phyloP scores from a whole-genome alignment of 1,140 invertebrate genomes.

The Cydia amplana region DNA sequence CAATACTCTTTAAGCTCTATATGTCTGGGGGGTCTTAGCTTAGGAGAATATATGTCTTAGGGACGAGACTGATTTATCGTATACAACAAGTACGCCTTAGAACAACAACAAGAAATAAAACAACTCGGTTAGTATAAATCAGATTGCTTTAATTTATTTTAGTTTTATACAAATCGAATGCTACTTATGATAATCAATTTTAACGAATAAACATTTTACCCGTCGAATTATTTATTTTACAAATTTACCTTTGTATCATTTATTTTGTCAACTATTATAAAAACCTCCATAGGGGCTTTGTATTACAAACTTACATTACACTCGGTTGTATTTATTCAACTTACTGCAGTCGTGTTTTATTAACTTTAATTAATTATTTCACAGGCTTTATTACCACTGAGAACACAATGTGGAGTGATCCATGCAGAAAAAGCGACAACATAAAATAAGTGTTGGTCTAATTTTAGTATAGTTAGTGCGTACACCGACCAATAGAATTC shows the following conservation, averaged over 20 bases:
- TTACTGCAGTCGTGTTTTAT: slow-evolving; percentile 73
- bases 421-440: slow-evolving; percentile 8
- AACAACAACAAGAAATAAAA: slow-evolving; percentile 53
- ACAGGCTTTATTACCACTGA: slow-evolving; percentile 64
- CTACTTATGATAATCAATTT: slow-evolving; percentile 77
- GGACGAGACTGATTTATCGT: too few species aligned
- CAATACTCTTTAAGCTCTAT: too few species aligned
- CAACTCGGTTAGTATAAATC: slow-evolving; percentile 73
- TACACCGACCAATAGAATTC: background rate
- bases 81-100: background rate
- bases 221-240: slow-evolving; percentile 75
- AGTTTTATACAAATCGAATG: slow-evolving; percentile 80
- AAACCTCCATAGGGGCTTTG: slow-evolving; percentile 80
- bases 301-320: slow-evolving; percentile 75
- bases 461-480: slow-evolving; percentile 1
- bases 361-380: slow-evolving; percentile 64
- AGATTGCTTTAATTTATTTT: slow-evolving; percentile 80
- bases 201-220: slow-evolving; percentile 78
- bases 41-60: too few species aligned
- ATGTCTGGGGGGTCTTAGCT: too few species aligned
- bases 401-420: slow-evolving; percentile 68
- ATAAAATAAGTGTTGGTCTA: slow-evolving; percentile 23
- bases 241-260: slow-evolving; percentile 76
- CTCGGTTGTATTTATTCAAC: slow-evolving; percentile 62
- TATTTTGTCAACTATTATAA: slow-evolving; percentile 75